These are phyloP conservation scores for Bombus waltoni DNA, from an alignment of 1,140 invertebrate species.

Conservation along the genomic window DNA sequence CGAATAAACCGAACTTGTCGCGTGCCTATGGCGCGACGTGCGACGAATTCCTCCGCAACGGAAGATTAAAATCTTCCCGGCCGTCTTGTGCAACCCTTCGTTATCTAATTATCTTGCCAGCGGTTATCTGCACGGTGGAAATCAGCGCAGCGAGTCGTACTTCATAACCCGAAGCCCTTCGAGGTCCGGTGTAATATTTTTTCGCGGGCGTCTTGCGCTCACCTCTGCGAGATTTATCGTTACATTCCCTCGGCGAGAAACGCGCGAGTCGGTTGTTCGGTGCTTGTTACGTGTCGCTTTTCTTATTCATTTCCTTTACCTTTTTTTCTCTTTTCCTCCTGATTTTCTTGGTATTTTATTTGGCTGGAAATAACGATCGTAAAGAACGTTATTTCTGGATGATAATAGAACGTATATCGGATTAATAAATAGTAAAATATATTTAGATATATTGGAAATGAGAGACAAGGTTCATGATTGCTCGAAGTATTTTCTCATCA, in stretches of 20 bases:
- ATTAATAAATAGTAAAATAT: too few species aligned
- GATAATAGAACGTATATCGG: not conserved
- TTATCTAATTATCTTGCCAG: conserved; percentile 51
- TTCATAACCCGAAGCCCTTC: not conserved
- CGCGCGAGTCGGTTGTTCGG: not conserved
- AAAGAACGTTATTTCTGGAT: not conserved
- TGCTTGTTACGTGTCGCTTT: not conserved
- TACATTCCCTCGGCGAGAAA: conserved; percentile 13
- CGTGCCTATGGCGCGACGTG: conserved; percentile 28
- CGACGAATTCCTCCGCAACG: conserved; percentile 30
- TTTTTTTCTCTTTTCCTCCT: not conserved
- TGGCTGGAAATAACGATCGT: too few species aligned
- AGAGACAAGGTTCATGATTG: too few species aligned
- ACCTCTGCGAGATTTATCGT: conserved; percentile 40
- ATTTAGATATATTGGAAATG: too few species aligned
- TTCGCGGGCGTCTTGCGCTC: conserved; percentile 1
- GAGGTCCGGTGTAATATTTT: conserved; percentile 26
- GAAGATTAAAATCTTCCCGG: conserved; percentile 51
- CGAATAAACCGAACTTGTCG: conserved; percentile 69
- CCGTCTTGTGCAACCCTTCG: conserved; percentile 39
- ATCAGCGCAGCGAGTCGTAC: conserved; percentile 6
- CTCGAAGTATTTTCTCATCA: too few species aligned
- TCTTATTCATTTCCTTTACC: not conserved
- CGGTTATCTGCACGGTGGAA: conserved; percentile 13
- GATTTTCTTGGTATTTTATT: not conserved